Evolutionary conservation across 2,888 invertebrate species (phyloP), one percentile per base, ranked within the genome.

Genomic region (Boloria selene): DNA sequence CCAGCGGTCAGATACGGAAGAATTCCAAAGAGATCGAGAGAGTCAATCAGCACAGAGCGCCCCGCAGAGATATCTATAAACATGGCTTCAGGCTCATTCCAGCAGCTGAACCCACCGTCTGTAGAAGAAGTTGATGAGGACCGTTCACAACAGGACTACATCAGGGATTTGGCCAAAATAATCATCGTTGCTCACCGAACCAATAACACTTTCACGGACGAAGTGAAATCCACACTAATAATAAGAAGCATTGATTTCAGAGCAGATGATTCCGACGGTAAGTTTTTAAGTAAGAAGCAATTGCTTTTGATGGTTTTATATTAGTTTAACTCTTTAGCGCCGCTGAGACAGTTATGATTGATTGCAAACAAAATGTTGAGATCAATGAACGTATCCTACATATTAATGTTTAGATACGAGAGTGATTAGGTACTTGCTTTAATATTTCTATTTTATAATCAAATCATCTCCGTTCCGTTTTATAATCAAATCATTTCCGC

Each of bases 1-100:
- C 53, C 93, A 98, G 98, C 98, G 82, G 98, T 98, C 73, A 94
- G 98, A 83, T 99, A 99, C 94, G 98, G 99, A 74, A 95, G 98
- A 73, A 98, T 98, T 77, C 98, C 99, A 72, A 99, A 98, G 90
- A 94, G 98, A 77, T 95, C 97, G 68, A 94, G 98, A 76, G 98
- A 98, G 86, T 70, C 77, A 2, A 70, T 74, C 13, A 74, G 71
- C 61, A 71, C 75, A n/a, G 83, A 87, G 38, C 75, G 68, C 65
- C 74, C 78, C 73, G 77, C 79, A 3, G 82, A 82, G n/a, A 71
- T 79, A 53, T 65, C 76, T 13, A 77, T 75, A 58, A 78, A 76
- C 26, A 59, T 59, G 59, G 59, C 59, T 4, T 68, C 76, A 16
- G 69, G 58, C 31, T 67, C 66, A 7, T 64, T 13, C 64, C 70